Base-by-base conservation (phyloP, 2,888 invertebrate species). In the Ennomos erosarius region DNA sequence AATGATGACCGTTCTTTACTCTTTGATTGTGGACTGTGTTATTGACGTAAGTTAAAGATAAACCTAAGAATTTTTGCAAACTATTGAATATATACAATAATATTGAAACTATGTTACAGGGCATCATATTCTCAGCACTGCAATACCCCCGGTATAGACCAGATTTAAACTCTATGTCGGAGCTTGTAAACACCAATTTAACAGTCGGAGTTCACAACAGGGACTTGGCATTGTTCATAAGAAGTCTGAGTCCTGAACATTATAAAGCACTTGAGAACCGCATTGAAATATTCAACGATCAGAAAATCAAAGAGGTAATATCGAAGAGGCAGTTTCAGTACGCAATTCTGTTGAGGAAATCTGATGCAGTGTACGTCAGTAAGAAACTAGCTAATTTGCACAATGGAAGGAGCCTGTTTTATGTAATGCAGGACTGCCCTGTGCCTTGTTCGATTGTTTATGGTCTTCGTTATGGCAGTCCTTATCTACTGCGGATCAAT, bases 391-490 rank as follows among this genome's bases (percentile, higher is more conserved):
- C 71, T 0, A 88, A 90, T 63, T 81, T 85, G 71, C 50, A 69
- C 10, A 69, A 84, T 35, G 93, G 93, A 0, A 85, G 88, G 39
- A 90, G 92, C 0, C 39, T 93, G 0, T 94, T 84, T 62, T 93
- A 93, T 66, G 79, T 87, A 0, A 88, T 93, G 72, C 65, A 71
- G 9, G 88, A 92, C 34, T 94, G 94, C 67, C 93, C 94, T 10
- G 85, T 94, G 0, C 94, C 94, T 0, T 93, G 93, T 71, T 88
- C 88, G 12, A 88, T 93, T 0, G 94, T 93, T 0, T 94, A 93
- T 59, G 93, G 93, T 0, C 78, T 93, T 9, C 88, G 90, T n/a
- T 93, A 93, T 64, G 94, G 94, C 1, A 94, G 94, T 35, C 94
- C 94, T 0, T 94, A 93, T 71, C 74, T 93, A 47, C 85, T 83